Percentiles rank a stretch among this genome's conserved stretches.
phyloP scores from a whole-genome alignment of 2,888 invertebrate genomes.

The Lordiphosa andalusiaca region DNA sequence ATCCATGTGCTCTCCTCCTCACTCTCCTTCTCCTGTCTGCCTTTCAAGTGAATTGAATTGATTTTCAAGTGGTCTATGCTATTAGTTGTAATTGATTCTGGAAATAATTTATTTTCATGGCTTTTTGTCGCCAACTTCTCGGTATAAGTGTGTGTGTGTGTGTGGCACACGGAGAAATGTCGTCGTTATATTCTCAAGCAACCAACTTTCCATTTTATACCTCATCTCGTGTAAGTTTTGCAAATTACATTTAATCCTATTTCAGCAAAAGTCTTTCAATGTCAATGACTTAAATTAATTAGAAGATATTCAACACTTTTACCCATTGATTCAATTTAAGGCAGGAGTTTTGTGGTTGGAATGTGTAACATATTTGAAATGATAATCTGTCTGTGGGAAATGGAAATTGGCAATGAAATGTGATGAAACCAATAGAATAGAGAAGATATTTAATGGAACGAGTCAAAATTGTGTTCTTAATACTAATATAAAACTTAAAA shows the following conservation, averaged over 20 bases:
- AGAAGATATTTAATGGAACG: too few species aligned
- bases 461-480: too few species aligned
- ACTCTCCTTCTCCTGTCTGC: slow-evolving; percentile 24
- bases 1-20: slow-evolving; percentile 4
- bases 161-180: not conserved
- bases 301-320: slow-evolving; percentile 36
- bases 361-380: not conserved
- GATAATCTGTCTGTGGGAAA: slow-evolving; percentile 15
- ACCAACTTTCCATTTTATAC: slow-evolving; percentile 2
- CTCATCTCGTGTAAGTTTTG: slow-evolving; percentile 33
- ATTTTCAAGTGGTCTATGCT: slow-evolving; percentile 68
- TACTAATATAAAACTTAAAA: too few species aligned
- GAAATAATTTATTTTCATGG: slow-evolving; percentile 67
- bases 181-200: not conserved
- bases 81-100: slow-evolving; percentile 69
- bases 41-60: slow-evolving; percentile 66
- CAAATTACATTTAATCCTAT: slow-evolving; percentile 39
- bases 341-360: slow-evolving; percentile 15
- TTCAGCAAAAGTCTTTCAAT: slow-evolving; percentile 30
- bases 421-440: too few species aligned
- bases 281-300: slow-evolving; percentile 54
- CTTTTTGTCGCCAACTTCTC: slow-evolving; percentile 57
- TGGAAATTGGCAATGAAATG: too few species aligned
- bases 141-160: slow-evolving; percentile 1
- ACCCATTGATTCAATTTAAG: slow-evolving; percentile 33